Evolutionary conservation across 1,140 invertebrate species (phyloP), one percentile per base, ranked within the genome.

Genomic region (Polyergus mexicanus): DNA sequence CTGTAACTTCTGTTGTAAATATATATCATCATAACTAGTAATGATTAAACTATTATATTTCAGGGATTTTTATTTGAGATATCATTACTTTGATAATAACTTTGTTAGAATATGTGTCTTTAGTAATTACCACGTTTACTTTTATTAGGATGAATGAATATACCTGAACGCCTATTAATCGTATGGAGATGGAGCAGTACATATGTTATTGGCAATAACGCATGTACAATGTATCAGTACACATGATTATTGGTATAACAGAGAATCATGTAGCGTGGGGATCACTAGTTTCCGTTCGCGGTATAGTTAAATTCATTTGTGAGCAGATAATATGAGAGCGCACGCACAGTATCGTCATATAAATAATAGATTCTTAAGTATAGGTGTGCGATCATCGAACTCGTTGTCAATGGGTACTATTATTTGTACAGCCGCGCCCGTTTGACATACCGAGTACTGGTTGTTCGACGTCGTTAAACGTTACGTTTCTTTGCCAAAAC

Each of bases 401-500:
- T 90, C 89, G 51, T 78, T 87, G 88, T 90, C 89, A 87, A 83
- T 63, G 89, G 85, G 75, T 51, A 84, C 60, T 63, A 85, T 76
- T 63, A 89, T 90, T 89, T 89, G 89, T 90, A 89, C 88, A 89
- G 88, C 88, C 78, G 54, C 77, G 71, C 76, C 88, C 63, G 74
- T 81, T 86, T 89, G 89, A 88, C 88, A 85, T 7, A 77, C 13
- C 58, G 88, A 90, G 86, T 72, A 51, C n/a, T 85, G 80, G 35
- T 90, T 90, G 86, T 87, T 87, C 35, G 86, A 83, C 86, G 85
- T 89, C 88, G 88, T 90, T 89, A 83, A 87, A 41, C 81, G 88
- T 87, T 90, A 87, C 71, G 75, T 90, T 51, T 90, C 88, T 89
- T 80, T 87, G 66, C 89, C 85, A 71, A 89, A 89, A 74, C 68